Percentiles rank a stretch among this genome's conserved stretches.
Evolutionary conservation across 2,888 invertebrate genomes (phyloP).

Genomic region (Tenthredo notha): DNA sequence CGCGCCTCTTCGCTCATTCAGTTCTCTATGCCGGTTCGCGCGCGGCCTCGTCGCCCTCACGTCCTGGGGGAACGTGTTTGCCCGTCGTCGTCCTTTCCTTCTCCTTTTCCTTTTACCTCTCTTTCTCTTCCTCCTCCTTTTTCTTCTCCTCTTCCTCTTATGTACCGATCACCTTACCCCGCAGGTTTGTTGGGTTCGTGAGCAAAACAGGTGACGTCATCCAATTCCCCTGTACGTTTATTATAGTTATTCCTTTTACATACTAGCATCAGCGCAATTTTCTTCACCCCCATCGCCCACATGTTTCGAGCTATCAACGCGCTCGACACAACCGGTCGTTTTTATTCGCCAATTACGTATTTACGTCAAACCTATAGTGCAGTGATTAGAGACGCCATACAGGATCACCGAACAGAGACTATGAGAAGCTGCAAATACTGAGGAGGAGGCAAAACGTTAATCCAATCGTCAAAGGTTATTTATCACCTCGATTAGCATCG

Average conservation of each 20-base stretch:
- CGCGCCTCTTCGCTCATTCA: constrained; percentile 74
- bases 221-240: constrained; percentile 60
- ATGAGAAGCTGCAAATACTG: background rate
- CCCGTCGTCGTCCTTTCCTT: constrained; percentile 29
- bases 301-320: constrained; percentile 10
- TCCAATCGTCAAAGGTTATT: constrained; percentile 48
- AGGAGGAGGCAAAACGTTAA: constrained; percentile 19
- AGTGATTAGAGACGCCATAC: constrained; percentile 24
- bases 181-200: constrained; percentile 54
- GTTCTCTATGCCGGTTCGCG: constrained; percentile 62
- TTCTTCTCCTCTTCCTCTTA: background rate
- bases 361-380: constrained; percentile 10
- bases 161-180: background rate
- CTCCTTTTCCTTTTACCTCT: background rate
- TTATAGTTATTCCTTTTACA: constrained; percentile 31
- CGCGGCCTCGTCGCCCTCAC: constrained; percentile 51
- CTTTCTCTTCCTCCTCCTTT: background rate
- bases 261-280: background rate
- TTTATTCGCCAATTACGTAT: constrained; percentile 32
- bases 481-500: constrained; percentile 49
- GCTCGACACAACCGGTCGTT: background rate
- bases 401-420: background rate
- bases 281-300: constrained; percentile 26
- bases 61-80: constrained; percentile 52
- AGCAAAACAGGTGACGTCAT: constrained; percentile 68